Percentiles rank a stretch among this genome's conserved stretches.
Conservation (phyloP, 2,113 vertebrate species). For the Nothocercus nigrocapillus region DNA sequence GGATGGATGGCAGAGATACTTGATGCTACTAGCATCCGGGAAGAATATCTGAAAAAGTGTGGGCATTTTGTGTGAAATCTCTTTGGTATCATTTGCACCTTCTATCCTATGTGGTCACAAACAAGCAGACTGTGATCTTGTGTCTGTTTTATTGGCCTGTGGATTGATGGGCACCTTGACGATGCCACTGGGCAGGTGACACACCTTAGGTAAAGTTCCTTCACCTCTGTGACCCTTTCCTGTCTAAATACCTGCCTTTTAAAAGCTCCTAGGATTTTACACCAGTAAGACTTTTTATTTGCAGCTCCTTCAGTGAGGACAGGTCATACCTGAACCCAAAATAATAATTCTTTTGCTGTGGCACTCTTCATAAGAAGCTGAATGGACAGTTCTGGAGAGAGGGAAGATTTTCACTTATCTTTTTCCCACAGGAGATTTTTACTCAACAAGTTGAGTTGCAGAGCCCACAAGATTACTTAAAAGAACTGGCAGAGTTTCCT, state of each 20-base stretch:
- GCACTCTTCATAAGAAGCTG: neutral
- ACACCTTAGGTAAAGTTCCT: neutral
- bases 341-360: neutral
- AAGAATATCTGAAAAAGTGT: neutral
- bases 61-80: neutral
- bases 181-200: neutral
- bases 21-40: neutral
- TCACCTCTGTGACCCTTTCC: neutral
- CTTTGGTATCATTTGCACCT: neutral
- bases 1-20: neutral
- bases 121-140: neutral
- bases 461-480: neutral
- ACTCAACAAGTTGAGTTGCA: neutral
- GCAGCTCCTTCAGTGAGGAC: neutral
- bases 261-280: neutral
- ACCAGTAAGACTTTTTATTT: neutral
- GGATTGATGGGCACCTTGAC: neutral
- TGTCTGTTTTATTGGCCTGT: neutral
- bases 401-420: neutral
- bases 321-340: neutral
- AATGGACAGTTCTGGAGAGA: neutral
- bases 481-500: neutral
- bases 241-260: neutral
- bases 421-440: neutral
- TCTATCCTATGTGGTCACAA: neutral